Evolutionary conservation across 2,797 vertebrate genomes (phyloP), one percentile per base, ranked within the genome.

Genomic region (Capromys pilorides): DNA sequence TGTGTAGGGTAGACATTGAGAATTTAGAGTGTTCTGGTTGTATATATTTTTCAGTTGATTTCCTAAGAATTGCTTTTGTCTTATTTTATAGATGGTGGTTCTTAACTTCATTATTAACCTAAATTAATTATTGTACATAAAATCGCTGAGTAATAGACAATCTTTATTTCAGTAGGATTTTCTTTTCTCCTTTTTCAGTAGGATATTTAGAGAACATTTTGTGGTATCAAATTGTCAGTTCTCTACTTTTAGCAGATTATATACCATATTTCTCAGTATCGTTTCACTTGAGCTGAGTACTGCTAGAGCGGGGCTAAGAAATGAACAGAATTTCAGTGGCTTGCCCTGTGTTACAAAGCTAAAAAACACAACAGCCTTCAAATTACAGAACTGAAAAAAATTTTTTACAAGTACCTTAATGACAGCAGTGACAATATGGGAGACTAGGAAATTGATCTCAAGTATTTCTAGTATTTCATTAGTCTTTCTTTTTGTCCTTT

Each of bases 31-130:
- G n/a, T 94, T 94, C n/a, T 79, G 57, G 54, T 85, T 89, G 14
- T 24, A 41, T 87, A 41, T n/a, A 83, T 90, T 90, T 93, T 71
- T 24, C 79, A 79, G 71, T 14, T 64, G 12, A 41, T 91, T 54
- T 61, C 51, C 79, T 84, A n/a, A 83, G 71, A n/a, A 36, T 79
- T 36, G 13, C 64, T 91, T 91, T 88, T 91, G 9, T 92, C 31
- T 61, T 77, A 79, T 93, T 82, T 82, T 87, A 93, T 90, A 95
- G 51, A 22, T 87, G 51, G 69, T 71, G n/a, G 49, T 39, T 83
- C 85, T 81, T 78, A 22, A 62, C 10, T 39, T 71, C 79, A 86
- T 64, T 86, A 73, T 64, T 75, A 36, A 41, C 59, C 36, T 86
- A 71, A 79, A 10, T 31, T 59, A 69, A 75, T 21, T 22, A 14